Conservation (phyloP, 2,113 vertebrate species). For the Scalopus aquaticus region DNA sequence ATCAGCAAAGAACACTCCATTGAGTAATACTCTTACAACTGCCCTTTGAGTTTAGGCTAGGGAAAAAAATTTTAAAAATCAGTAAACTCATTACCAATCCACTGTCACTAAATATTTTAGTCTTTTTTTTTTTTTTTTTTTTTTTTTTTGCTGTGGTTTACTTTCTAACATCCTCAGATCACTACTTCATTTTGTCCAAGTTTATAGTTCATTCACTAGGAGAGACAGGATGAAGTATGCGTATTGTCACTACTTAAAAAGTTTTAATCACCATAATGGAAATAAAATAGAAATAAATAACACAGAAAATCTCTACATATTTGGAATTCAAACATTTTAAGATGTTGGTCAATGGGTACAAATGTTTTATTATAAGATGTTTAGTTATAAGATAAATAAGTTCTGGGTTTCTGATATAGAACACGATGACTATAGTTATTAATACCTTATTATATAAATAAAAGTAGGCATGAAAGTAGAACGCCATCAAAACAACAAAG, state of each 20-base stretch:
- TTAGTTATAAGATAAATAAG: too few relatives aligned
- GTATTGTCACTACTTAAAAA: not conserved
- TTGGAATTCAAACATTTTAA: not conserved
- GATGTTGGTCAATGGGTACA: too few relatives aligned
- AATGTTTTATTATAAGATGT: too few relatives aligned
- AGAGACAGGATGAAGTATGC: not conserved
- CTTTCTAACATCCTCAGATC: not conserved
- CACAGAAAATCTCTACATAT: not conserved
- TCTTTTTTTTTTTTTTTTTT: not conserved
- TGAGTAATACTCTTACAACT: not conserved
- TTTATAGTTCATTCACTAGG: not conserved
- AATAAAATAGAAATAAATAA: not conserved
- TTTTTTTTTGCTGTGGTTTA: not conserved
- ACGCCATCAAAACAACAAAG: too few relatives aligned
- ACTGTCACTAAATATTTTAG: not conserved
- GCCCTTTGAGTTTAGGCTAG: not conserved
- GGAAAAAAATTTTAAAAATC: constrained; percentile 2
- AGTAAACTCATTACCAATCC: not conserved
- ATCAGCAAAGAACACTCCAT: not conserved
- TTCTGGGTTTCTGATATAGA: too few relatives aligned
- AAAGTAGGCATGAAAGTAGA: too few relatives aligned
- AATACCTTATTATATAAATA: too few relatives aligned
- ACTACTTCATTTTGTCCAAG: not conserved
- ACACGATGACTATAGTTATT: too few relatives aligned
- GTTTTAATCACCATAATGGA: not conserved